phyloP scores from a whole-genome alignment of 2,113 vertebrate genomes.

The Bos taurus region ARS-UCD2.0 NC_037331.1:4804501-4805000 shows the following conservation, averaged over 20 bases:
- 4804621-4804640: background rate
- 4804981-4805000: background rate
- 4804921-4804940: background rate
- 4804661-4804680: background rate
- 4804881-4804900: background rate
- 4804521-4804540: accelerated
- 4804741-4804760: background rate
- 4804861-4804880: accelerated
- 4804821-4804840: background rate
- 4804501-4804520: too few species aligned
- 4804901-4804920: too few species aligned
- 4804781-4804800: too few species aligned
- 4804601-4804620: accelerated
- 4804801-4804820: too few species aligned
- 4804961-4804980: background rate
- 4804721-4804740: background rate
- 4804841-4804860: background rate
- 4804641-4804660: background rate
- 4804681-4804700: background rate
- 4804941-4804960: background rate
- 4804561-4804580: background rate
- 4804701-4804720: accelerated
- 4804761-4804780: too few species aligned
- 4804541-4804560: background rate
- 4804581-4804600: accelerated